A percentile compares a stretch with the other conserved stretches of the same genome.
Conservation (phyloP, 2,797 vertebrate genomes). For the Sebastes diaconus region DNA sequence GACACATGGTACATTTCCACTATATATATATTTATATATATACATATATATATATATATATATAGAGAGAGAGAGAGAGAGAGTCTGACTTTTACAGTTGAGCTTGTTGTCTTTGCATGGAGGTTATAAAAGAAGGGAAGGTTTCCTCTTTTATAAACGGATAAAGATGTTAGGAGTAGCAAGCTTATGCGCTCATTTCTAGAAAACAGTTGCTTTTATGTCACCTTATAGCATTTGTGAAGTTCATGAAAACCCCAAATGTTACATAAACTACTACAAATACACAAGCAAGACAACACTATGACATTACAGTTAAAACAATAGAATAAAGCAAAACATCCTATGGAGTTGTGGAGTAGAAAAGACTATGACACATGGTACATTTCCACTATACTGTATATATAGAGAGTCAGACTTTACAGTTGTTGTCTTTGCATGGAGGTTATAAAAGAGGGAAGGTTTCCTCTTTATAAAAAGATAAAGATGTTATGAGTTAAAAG, state of each 20-base stretch:
- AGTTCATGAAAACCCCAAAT: slow-evolving; percentile 2
- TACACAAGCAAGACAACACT: background rate
- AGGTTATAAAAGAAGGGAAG: background rate
- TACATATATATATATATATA: accelerated
- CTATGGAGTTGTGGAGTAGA: too few species aligned
- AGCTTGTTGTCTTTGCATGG: slow-evolving; percentile 14
- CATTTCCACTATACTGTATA: too few species aligned
- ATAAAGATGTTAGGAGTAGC: slow-evolving; percentile 10
- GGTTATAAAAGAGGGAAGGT: too few species aligned
- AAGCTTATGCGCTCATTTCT: slow-evolving; percentile 3
- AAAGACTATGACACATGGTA: too few species aligned
- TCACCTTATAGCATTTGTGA: background rate
- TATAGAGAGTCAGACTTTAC: too few species aligned
- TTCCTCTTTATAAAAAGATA: too few species aligned
- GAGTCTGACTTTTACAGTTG: slow-evolving; percentile 2
- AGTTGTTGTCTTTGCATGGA: too few species aligned
- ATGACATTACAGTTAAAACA: background rate
- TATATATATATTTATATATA: too few species aligned
- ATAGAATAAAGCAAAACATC: slow-evolving; percentile 1
- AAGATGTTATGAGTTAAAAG: too few species aligned
- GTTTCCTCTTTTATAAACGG: background rate
- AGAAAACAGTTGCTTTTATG: slow-evolving; percentile 6
- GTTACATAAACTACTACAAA: background rate
- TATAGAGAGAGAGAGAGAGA: too few species aligned
- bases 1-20: slow-evolving; percentile 10